Conservation (phyloP, 2,888 invertebrate genomes). For the Onchidella celtica region DNA sequence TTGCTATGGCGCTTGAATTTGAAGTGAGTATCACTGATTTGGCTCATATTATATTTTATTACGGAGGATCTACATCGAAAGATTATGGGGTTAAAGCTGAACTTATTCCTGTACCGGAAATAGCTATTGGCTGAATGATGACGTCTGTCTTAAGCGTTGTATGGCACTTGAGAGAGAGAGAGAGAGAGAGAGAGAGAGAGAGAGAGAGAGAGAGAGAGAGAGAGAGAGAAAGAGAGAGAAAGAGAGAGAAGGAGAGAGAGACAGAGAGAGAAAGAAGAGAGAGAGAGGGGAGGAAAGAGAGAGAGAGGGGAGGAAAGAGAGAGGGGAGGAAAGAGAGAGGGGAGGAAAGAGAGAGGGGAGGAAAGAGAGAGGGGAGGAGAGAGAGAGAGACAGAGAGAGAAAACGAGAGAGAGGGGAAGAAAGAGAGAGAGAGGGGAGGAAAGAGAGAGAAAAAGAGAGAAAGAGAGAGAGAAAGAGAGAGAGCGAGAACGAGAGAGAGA, state of each 20-base stretch:
- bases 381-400: neutral
- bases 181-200: slow-evolving; percentile 4
- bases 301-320: neutral
- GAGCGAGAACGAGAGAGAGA: too few species aligned
- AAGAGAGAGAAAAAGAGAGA: neutral
- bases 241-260: neutral
- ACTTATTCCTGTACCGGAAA: too few species aligned
- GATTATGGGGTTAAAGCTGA: too few species aligned
- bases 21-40: too few species aligned
- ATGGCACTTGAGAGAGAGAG: slow-evolving; percentile 13
- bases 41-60: too few species aligned
- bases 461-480: neutral
- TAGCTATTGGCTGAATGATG: too few species aligned
- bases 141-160: too few species aligned
- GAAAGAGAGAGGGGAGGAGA: neutral
- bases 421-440: neutral
- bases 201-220: neutral
- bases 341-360: neutral
- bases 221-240: neutral
- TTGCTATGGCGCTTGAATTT: too few species aligned
- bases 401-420: neutral
- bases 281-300: neutral
- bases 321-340: neutral
- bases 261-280: neutral
- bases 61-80: too few species aligned